Percentiles rank a stretch among this genome's conserved stretches.
Evolutionary conservation across 1,140 invertebrate species (phyloP).

Genomic region (Drosophila pruinosa): DNA sequence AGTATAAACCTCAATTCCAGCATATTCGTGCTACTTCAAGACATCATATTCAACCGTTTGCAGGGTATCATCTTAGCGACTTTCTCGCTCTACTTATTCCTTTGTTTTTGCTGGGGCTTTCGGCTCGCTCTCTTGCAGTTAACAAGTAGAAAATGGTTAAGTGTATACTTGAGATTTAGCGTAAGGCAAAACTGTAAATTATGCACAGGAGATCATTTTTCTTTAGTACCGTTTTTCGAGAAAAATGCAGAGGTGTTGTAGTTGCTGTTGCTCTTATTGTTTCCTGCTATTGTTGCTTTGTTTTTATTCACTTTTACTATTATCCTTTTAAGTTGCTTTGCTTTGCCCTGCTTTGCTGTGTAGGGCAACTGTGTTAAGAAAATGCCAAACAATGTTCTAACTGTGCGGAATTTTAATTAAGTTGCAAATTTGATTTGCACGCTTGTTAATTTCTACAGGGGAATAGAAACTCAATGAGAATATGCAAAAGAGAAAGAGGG

Average conservation of each 20-base stretch:
- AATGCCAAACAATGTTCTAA: slow-evolving; percentile 52
- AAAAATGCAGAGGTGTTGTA: slow-evolving; percentile 14
- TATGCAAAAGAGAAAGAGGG: no score
- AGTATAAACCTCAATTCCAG: not conserved
- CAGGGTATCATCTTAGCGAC: not conserved
- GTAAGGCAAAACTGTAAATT: slow-evolving; percentile 78
- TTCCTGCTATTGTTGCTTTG: slow-evolving; percentile 6
- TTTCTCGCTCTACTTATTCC: not conserved
- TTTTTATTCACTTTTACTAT: slow-evolving; percentile 38
- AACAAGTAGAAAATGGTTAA: slow-evolving; percentile 80
- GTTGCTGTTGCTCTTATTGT: not conserved
- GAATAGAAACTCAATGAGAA: slow-evolving; percentile 4
- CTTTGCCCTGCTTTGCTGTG: not conserved
- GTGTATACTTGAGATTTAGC: slow-evolving; percentile 76
- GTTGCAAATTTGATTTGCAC: slow-evolving; percentile 74
- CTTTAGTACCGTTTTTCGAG: slow-evolving; percentile 39
- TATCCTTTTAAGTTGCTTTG: slow-evolving; percentile 22
- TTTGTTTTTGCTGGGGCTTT: slow-evolving; percentile 35
- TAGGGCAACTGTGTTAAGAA: slow-evolving; percentile 27
- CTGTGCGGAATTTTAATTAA: slow-evolving; percentile 73
- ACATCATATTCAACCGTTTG: not conserved
- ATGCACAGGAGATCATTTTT: slow-evolving; percentile 81
- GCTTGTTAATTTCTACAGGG: slow-evolving; percentile 61
- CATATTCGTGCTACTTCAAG: not conserved
- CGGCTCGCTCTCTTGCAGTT: slow-evolving; percentile 66